Base-by-base conservation (phyloP, 2,113 vertebrate species). In the Lampris megalopsis region DNA sequence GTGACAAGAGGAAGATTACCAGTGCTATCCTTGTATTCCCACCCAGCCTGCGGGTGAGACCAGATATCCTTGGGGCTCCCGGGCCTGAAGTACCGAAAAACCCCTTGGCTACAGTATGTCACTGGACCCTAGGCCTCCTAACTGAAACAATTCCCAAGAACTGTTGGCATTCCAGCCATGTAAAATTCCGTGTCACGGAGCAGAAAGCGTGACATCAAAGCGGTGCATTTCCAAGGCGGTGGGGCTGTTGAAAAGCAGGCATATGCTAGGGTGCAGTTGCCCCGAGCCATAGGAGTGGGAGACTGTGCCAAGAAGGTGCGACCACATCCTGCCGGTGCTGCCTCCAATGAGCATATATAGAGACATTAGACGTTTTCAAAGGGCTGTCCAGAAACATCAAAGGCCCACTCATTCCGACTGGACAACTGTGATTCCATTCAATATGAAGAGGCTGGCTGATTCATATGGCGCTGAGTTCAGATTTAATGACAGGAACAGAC, bases 241-340 rank as follows among this genome's bases (percentile, higher is more conserved):
- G 61, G 24, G 76, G 81, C 68, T 86, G 84, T 79, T 85, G 82
- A 81, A n/a, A 77, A 77, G 49, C 40, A 47, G 56, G 60, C 73
- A 69, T 69, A 76, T 68, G 76, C 41, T 60, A 79, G 67, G 6
- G 37, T 71, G 79, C 6, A 53, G 78, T 74, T 6, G 70, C 45
- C 75, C 71, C 68, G 75, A 69, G 65, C 77, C 65, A 69, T 71
- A 58, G 63, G 68, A 54, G 56, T 37, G 60, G 63, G 49, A 63
- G 59, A 49, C 1, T 0, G 36, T 87, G 89, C 89, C 90, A 92
- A 88, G 79, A 83, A 83, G 81, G 86, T 81, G 78, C 42, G 50
- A 87, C 87, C 89, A 87, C 92, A 93, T 93, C 92, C 89, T 90
- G 83, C 63, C 70, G 71, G 50, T 6, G 4, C 53, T 82, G 73